These are phyloP conservation scores for Andricus quercusramuli DNA, from an alignment of 2,888 invertebrate species.

Conservation along the genomic window DNA sequence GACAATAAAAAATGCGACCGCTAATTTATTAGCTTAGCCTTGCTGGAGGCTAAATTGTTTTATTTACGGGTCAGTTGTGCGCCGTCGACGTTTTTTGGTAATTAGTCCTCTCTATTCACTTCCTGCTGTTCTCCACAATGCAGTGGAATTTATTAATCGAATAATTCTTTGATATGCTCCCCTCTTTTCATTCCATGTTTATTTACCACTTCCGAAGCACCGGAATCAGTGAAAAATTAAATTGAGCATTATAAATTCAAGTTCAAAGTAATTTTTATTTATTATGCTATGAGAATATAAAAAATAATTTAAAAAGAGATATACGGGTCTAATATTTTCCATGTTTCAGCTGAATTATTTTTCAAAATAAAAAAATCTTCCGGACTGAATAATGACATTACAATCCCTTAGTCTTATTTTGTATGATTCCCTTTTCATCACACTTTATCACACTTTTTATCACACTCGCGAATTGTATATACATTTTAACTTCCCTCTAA, in stretches of 20 bases:
- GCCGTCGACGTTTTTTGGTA: slow-evolving; percentile 21
- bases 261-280: neutral
- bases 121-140: slow-evolving; percentile 4
- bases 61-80: slow-evolving; percentile 19
- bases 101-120: slow-evolving; percentile 16
- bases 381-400: neutral
- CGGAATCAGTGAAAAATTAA: neutral
- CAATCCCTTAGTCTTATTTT: neutral
- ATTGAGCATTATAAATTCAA: neutral
- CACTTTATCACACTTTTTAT: too few species aligned
- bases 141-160: slow-evolving; percentile 9
- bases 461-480: neutral
- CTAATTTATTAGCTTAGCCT: slow-evolving; percentile 35
- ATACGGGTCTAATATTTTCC: too few species aligned
- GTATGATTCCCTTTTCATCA: neutral
- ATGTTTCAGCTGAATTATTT: too few species aligned
- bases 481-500: neutral
- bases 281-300: too few species aligned
- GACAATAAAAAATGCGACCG: slow-evolving; percentile 15
- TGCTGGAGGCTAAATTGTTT: slow-evolving; percentile 26
- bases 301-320: too few species aligned
- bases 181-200: neutral
- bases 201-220: neutral
- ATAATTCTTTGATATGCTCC: neutral
- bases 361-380: neutral